Evolutionary conservation across 2,888 invertebrate genomes (phyloP), one percentile per base, ranked within the genome.

Genomic region (Coecobrya sp.): DNA sequence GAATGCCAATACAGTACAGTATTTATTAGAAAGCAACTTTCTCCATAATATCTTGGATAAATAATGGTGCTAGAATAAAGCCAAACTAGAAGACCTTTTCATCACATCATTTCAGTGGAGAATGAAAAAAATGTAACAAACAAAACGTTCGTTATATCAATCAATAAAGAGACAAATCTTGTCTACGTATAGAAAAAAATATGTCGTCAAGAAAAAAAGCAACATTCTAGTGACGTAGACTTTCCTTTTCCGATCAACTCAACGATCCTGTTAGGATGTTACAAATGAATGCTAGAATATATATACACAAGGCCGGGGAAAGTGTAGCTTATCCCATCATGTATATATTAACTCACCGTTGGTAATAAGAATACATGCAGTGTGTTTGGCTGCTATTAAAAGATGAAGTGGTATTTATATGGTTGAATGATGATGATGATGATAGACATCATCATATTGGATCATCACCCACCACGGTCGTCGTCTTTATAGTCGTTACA

Each of bases 1-100:
- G 85, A 85, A 89, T 82, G 49, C 84, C 62, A 85, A 85, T 90
- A 30, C 49, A 27, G 49, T 59, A 55, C 25, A 27, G 27, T 19
- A 65, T 68, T 89, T 90, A 85, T 90, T 85, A 76, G 59, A 36
- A 76, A 30, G 42, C 49, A 85, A 68, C 49, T 85, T 85, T 85
- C 27, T 68, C 27, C 10, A 59, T 89, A 84, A 89, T 89, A 89
- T 76, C 90, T 90, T 49, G 30, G 76, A 85, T 85, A 85, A 90
- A 85, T 85, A 76, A 30, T 36, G 25, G 55, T 27, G 65, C 19
- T 36, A 42, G 70, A 55, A 62, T 10, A 22, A 82, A 42, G 16
- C 79, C n/a, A 73, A 45, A 7, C 42, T 8, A 49, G 8, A 19
- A 73, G 73, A 42, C 42, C 76, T 76, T 86, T 86, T 76, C 59